Conservation (phyloP, 1,140 invertebrate species). For the Lamellibrachia luymesi region DNA sequence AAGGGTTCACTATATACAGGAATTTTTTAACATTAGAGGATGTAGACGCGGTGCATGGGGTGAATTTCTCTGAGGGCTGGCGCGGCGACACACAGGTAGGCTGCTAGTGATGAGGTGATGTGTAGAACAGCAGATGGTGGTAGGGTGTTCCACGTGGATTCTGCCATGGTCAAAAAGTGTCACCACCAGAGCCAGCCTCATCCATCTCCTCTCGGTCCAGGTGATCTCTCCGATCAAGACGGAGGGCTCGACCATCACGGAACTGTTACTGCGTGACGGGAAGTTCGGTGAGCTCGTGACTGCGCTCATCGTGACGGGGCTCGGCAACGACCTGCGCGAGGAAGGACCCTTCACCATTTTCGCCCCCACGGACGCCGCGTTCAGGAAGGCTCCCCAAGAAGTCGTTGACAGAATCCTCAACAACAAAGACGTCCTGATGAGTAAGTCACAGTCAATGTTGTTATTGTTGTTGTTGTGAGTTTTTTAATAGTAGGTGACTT, state of each 20-base stretch:
- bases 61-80: too few species aligned
- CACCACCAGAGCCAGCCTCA: background rate
- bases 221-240: constrained; percentile 38
- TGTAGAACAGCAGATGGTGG: background rate
- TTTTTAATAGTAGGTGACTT: too few species aligned
- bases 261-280: constrained; percentile 56
- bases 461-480: background rate
- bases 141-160: too few species aligned
- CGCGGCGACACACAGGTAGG: background rate
- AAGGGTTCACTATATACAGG: too few species aligned
- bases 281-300: constrained; percentile 63
- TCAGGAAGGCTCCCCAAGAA: background rate
- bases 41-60: too few species aligned
- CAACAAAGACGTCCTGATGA: constrained; percentile 35
- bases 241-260: constrained; percentile 30
- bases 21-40: too few species aligned
- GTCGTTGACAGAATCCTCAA: constrained; percentile 32
- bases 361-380: constrained; percentile 20
- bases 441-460: constrained; percentile 25
- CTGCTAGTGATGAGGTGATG: background rate
- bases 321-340: constrained; percentile 30
- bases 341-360: constrained; percentile 7
- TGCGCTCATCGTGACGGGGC: constrained; percentile 52
- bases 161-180: too few species aligned
- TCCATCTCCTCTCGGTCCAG: constrained; percentile 25